Percentiles rank a stretch among this genome's conserved stretches.
Conservation (phyloP, 2,888 invertebrate species). For the Drosophila monieri region DNA sequence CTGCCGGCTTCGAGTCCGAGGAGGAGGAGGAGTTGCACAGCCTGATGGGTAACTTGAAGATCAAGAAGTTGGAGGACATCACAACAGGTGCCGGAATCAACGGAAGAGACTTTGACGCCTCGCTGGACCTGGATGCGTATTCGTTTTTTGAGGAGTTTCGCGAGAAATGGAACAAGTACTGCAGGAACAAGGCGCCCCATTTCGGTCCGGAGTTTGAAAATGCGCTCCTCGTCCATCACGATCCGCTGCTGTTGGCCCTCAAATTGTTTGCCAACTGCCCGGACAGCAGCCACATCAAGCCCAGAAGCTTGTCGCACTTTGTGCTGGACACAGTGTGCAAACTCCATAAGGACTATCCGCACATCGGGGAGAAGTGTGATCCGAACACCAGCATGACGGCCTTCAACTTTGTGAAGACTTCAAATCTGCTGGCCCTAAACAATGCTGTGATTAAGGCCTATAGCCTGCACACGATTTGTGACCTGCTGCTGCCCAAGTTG, state of each 20-base stretch:
- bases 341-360: conserved; percentile 84
- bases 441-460: conserved; percentile 88
- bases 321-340: conserved; percentile 87
- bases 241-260: conserved; percentile 81
- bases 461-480: conserved; percentile 86
- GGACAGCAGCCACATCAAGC: conserved; percentile 82
- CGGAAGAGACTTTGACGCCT: conserved; percentile 80
- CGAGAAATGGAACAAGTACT: conserved; percentile 79
- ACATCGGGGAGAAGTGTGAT: conserved; percentile 84
- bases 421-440: conserved; percentile 87
- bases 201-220: conserved; percentile 58
- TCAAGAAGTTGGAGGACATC: conserved; percentile 83
- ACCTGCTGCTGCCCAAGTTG: conserved; percentile 87
- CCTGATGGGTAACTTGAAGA: conserved; percentile 76
- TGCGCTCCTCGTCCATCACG: conserved; percentile 45
- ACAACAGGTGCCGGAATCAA: conserved; percentile 82
- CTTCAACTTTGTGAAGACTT: conserved; percentile 89
- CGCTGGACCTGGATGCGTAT: conserved; percentile 68
- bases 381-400: conserved; percentile 88
- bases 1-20: conserved; percentile 82
- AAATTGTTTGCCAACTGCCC: conserved; percentile 83
- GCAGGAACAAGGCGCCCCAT: conserved; percentile 68
- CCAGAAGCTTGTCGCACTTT: conserved; percentile 81
- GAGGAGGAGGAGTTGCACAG: conserved; percentile 62
- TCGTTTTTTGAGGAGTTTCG: conserved; percentile 78